Percentiles rank a stretch among this genome's conserved stretches.
Conservation (phyloP, 2,888 invertebrate species). For the Drosophila recens region DNA sequence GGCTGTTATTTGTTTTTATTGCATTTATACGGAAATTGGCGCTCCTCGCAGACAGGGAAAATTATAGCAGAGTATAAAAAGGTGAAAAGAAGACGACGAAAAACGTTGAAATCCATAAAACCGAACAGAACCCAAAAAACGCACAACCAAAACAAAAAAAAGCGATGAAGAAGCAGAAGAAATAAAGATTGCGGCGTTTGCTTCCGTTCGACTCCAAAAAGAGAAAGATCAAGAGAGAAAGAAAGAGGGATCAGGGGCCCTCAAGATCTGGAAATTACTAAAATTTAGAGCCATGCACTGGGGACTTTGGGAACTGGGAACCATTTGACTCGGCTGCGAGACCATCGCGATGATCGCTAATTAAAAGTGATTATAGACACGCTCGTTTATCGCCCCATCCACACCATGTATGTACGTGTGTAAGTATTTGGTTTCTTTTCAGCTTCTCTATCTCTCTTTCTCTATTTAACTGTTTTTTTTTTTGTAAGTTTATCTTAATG, state of each 20-base stretch:
- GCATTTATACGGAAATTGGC: slow-evolving; percentile 82
- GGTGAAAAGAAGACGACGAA: slow-evolving; percentile 19
- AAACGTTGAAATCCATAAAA: slow-evolving; percentile 59
- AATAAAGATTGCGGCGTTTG: slow-evolving; percentile 46
- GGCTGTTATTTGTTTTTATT: slow-evolving; percentile 80
- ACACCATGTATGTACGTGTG: slow-evolving; percentile 7
- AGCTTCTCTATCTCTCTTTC: slow-evolving; percentile 24
- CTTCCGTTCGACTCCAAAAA: slow-evolving; percentile 47
- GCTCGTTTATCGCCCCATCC: slow-evolving; percentile 57
- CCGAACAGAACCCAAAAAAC: slow-evolving; percentile 45
- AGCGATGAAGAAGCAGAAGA: slow-evolving; percentile 7
- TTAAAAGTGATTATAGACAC: slow-evolving; percentile 81
- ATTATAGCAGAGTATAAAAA: slow-evolving; percentile 54
- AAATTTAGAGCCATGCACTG: slow-evolving; percentile 65
- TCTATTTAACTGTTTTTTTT: slow-evolving; percentile 26
- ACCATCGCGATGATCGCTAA: slow-evolving; percentile 50
- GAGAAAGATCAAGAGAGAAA: background rate
- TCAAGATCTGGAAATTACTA: slow-evolving; percentile 60
- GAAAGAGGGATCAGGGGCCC: background rate
- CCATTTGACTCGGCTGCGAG: slow-evolving; percentile 29
- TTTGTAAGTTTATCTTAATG: slow-evolving; percentile 19
- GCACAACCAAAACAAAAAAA: slow-evolving; percentile 25
- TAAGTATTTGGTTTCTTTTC: slow-evolving; percentile 13
- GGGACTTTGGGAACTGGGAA: slow-evolving; percentile 41
- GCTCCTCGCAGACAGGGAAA: slow-evolving; percentile 55